Evolutionary conservation across 2,888 invertebrate species (phyloP).

Genomic region (Dynastes tityus): DNA sequence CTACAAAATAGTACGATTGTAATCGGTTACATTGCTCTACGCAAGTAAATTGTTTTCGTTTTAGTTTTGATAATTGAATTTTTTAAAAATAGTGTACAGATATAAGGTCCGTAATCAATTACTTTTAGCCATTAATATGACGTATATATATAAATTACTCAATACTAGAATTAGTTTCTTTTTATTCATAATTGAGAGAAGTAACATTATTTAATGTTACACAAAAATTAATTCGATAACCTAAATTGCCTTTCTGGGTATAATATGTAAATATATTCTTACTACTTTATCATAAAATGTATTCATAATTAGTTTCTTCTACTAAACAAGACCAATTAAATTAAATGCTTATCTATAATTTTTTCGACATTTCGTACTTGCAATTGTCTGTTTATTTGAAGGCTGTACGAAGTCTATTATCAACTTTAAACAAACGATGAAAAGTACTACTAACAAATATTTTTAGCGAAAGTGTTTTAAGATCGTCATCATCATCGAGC

Average conservation of each 20-base stretch:
- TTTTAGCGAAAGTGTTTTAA: too few relatives aligned
- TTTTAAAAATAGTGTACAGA: too few relatives aligned
- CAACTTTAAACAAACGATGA: slow-evolving; percentile 16
- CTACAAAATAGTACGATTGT: not conserved
- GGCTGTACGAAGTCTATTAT: slow-evolving; percentile 27
- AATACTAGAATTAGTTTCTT: not conserved
- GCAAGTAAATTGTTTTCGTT: too few relatives aligned
- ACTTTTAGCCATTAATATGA: too few relatives aligned
- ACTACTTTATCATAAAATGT: slow-evolving; percentile 1
- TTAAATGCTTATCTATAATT: not conserved
- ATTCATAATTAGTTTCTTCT: slow-evolving; percentile 1
- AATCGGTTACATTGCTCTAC: not conserved
- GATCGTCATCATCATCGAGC: too few relatives aligned
- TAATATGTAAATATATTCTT: not conserved
- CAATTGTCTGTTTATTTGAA: slow-evolving; percentile 9
- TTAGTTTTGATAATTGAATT: too few relatives aligned
- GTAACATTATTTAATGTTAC: not conserved
- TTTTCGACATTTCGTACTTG: not conserved
- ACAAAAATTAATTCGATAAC: not conserved
- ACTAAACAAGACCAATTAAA: slow-evolving; percentile 3
- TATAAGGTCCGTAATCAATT: too few relatives aligned
- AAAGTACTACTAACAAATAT: not conserved
- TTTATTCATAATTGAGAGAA: slow-evolving; percentile 12
- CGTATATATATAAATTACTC: not conserved
- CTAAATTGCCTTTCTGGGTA: not conserved